Evolutionary conservation across 2,113 vertebrate genomes (phyloP).

Genomic region (Corythaeola cristata): DNA sequence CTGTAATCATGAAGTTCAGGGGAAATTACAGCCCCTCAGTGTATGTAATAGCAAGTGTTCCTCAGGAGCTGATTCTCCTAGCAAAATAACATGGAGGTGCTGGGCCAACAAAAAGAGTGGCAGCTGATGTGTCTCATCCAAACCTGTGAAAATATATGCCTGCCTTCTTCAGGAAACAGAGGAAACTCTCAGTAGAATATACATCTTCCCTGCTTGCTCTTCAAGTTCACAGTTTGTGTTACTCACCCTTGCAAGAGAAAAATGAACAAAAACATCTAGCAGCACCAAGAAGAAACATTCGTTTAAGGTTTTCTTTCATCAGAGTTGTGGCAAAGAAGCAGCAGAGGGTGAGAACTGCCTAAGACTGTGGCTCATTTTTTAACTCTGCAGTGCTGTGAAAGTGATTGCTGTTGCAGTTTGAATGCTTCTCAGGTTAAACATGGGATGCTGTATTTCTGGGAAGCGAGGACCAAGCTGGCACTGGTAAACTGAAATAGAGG

Average conservation of each 20-base stretch:
- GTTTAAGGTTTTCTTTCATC: neutral
- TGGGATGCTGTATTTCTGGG: neutral
- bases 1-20: neutral
- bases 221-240: neutral
- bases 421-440: neutral
- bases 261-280: neutral
- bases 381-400: neutral
- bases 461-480: neutral
- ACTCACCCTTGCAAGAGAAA: neutral
- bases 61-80: neutral
- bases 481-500: neutral
- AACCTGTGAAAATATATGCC: neutral
- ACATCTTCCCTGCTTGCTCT: neutral
- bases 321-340: neutral
- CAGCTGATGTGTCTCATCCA: neutral
- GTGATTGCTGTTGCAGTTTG: neutral
- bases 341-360: neutral
- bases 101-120: neutral
- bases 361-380: neutral
- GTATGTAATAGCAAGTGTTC: neutral
- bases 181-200: neutral
- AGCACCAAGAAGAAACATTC: neutral
- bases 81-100: neutral
- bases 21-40: neutral
- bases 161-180: neutral